Evolutionary conservation across 1,140 invertebrate genomes (phyloP), one percentile per base, ranked within the genome.

Genomic region (Drosophila ogumai): DNA sequence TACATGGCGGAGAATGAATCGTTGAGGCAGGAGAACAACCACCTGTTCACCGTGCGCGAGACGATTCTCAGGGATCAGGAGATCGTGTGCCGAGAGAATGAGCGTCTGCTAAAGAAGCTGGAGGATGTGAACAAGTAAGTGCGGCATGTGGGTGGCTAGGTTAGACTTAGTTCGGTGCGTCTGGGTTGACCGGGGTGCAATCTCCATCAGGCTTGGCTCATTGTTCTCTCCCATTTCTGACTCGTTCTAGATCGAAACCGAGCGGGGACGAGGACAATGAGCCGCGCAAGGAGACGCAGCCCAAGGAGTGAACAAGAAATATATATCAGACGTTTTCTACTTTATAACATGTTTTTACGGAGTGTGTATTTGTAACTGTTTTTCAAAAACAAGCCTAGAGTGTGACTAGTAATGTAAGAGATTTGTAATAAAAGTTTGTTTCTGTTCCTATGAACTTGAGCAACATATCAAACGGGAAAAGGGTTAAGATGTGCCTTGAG

Each of bases 1-100:
- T 97, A 97, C 81, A 95, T 97, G 92, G 94, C 93, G n/a, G 98
- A 99, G 92, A 99, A 99, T 92, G 96, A 97, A 78, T 95, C 96
- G 1, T 91, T 99, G 10, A 94, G 97, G 56, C 95, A 95, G 43
- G 98, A 99, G 93, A 99, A 99, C 92, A 94, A 95, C 15, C 97
- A 98, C 69, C 93, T 99, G 19, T 98, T 97, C 91, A 93, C 94
- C 3, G 95, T 96, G 0, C 93, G 97, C 56, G 97, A 98, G 79
- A 94, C 96, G 43, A 93, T 98, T 28, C 94, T 98, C 49, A 93
- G 97, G 41, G 98, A 99, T 90, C 97, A 98, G 85, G 97, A 99
- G 91, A 91, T 97, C 6, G 95, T 99, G 12, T 98, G 97, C 84
- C 93, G 96, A 64, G 98, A 99, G 91, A 99, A 99, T 90, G 98